A percentile compares a stretch with the other conserved stretches of the same genome.
phyloP scores from a whole-genome alignment of 35 echinoderm and acorn worm genomes.

The Stichopus chloronotus region DNA sequence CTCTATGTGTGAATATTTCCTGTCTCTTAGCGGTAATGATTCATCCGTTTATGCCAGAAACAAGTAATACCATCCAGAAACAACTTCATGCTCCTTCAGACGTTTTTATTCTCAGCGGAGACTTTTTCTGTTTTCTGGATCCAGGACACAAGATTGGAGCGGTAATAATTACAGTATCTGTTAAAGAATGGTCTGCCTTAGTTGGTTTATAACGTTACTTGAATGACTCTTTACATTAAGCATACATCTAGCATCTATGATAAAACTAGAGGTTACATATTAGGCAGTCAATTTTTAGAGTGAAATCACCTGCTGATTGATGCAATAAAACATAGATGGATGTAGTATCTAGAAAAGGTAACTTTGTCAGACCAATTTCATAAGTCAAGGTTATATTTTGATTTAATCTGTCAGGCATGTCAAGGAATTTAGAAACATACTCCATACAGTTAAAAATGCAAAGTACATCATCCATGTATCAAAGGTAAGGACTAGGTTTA shows the following conservation, averaged over 20 bases:
- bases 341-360: background rate
- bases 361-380: background rate
- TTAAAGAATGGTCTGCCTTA: no score
- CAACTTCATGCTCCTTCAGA: slow-evolving; percentile 74
- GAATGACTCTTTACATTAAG: no score
- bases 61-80: slow-evolving; percentile 77
- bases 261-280: no score
- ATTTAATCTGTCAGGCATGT: background rate
- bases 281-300: no score
- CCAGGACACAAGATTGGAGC: slow-evolving; percentile 90
- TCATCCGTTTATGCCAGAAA: slow-evolving; percentile 88
- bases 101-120: slow-evolving; percentile 72
- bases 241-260: no score
- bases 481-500: background rate
- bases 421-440: background rate
- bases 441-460: slow-evolving; percentile 35
- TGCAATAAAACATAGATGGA: no score
- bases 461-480: slow-evolving; percentile 12
- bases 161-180: slow-evolving; percentile 42
- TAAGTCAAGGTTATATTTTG: background rate
- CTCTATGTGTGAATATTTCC: slow-evolving; percentile 78
- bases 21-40: slow-evolving; percentile 88
- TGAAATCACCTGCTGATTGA: no score
- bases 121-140: slow-evolving; percentile 79
- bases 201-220: no score